Conservation (phyloP, 2,113 vertebrate genomes). For the Climacteris rufus region DNA sequence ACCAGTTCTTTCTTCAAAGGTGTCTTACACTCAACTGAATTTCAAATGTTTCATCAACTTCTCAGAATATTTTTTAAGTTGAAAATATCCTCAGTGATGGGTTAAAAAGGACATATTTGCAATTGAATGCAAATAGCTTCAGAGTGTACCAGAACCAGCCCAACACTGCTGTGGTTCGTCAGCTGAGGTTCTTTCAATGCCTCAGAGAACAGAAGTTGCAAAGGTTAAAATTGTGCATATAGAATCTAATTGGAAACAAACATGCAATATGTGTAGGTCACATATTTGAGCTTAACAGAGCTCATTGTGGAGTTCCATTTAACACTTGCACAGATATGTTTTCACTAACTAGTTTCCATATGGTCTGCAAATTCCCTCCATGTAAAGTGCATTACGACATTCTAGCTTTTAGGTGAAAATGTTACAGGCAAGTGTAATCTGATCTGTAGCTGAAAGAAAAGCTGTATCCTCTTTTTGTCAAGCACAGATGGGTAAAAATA, state of each 20-base stretch:
- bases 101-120: background rate
- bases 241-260: constrained; percentile 31
- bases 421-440: constrained; percentile 27
- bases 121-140: background rate
- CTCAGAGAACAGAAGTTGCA: background rate
- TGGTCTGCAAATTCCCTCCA: constrained; percentile 32
- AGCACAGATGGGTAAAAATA: background rate
- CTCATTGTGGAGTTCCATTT: constrained; percentile 10
- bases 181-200: background rate
- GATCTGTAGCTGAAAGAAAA: background rate
- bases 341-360: constrained; percentile 43
- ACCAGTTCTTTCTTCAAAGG: background rate
- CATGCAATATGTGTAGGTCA: background rate
- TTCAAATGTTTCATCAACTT: background rate
- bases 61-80: background rate
- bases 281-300: background rate
- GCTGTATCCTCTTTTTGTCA: background rate
- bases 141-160: background rate
- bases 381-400: constrained; percentile 18
- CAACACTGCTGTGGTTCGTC: background rate
- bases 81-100: background rate
- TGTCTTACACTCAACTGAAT: background rate
- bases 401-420: constrained; percentile 52
- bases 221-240: background rate
- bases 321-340: constrained; percentile 31